Conservation (phyloP, 2,888 invertebrate species). For the Tetragonisca angustula region DNA sequence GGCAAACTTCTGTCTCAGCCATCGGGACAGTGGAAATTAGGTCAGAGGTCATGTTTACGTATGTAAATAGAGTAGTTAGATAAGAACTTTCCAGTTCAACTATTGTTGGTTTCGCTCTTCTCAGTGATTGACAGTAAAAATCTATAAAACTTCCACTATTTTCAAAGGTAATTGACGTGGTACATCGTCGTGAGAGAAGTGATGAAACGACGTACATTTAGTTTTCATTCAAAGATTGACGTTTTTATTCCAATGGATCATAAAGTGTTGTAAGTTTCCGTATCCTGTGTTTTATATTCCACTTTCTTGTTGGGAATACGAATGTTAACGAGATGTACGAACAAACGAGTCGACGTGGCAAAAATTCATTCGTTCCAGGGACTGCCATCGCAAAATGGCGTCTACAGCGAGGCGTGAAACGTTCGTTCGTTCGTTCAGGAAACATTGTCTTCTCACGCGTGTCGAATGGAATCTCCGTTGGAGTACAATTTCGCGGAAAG, state of each 20-base stretch:
- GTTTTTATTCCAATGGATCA: no score
- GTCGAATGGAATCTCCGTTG: conserved; percentile 14
- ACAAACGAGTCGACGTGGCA: neutral
- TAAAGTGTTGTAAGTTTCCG: no score
- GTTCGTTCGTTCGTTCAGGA: neutral
- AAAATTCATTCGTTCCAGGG: neutral
- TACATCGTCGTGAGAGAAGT: no score
- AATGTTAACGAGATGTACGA: neutral
- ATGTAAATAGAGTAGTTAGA: neutral
- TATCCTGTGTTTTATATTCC: no score
- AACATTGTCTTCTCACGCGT: neutral
- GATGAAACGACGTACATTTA: no score
- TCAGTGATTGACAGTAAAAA: neutral
- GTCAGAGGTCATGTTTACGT: neutral
- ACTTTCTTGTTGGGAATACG: no score
- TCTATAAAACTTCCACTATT: neutral
- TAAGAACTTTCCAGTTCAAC: neutral
- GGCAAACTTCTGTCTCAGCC: neutral
- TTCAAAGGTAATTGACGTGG: neutral
- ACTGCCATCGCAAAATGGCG: neutral
- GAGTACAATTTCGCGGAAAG: conserved; percentile 10
- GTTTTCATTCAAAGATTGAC: no score
- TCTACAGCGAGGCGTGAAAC: neutral
- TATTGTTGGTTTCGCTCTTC: neutral
- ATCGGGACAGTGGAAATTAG: neutral